phyloP scores from a whole-genome alignment of 2,113 vertebrate species.

The Alligator sinensis region DNA sequence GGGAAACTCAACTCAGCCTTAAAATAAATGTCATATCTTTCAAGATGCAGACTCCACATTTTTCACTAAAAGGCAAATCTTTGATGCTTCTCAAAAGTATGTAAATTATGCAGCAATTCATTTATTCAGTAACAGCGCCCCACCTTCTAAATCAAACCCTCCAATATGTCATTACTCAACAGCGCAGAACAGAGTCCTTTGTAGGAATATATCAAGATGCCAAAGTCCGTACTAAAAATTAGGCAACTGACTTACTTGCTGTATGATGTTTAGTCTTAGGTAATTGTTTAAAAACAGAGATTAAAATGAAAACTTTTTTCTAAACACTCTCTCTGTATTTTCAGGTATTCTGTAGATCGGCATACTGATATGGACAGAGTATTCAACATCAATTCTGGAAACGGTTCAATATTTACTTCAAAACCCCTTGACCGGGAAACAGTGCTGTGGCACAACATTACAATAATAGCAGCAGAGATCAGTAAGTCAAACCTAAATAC shows the following conservation, averaged over 20 bases:
- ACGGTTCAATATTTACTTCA: constrained; percentile 93
- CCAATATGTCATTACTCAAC: constrained; percentile 37
- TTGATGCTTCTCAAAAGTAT: constrained; percentile 63
- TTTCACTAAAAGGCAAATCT: constrained; percentile 63
- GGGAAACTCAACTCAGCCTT: constrained; percentile 50
- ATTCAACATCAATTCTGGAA: constrained; percentile 93
- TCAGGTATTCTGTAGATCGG: constrained; percentile 95
- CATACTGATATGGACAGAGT: constrained; percentile 96
- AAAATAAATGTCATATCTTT: constrained; percentile 52
- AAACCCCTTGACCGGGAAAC: constrained; percentile 92
- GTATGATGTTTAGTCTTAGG: constrained; percentile 40
- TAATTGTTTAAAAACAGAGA: constrained; percentile 36
- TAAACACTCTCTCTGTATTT: constrained; percentile 65
- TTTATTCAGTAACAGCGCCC: constrained; percentile 62
- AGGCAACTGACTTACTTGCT: constrained; percentile 42
- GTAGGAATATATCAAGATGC: constrained; percentile 40
- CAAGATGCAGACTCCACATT: constrained; percentile 59
- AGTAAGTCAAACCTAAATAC: constrained; percentile 84
- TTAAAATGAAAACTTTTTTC: constrained; percentile 39
- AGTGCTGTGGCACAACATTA: constrained; percentile 94
- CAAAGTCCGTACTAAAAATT: constrained; percentile 11
- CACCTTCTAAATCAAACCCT: constrained; percentile 63
- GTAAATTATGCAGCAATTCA: constrained; percentile 48
- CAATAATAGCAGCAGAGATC: constrained; percentile 92
- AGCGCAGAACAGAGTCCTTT: constrained; percentile 54